Evolutionary conservation across 1,140 invertebrate genomes (phyloP).

Genomic region (Euwallacea fornicatus): DNA sequence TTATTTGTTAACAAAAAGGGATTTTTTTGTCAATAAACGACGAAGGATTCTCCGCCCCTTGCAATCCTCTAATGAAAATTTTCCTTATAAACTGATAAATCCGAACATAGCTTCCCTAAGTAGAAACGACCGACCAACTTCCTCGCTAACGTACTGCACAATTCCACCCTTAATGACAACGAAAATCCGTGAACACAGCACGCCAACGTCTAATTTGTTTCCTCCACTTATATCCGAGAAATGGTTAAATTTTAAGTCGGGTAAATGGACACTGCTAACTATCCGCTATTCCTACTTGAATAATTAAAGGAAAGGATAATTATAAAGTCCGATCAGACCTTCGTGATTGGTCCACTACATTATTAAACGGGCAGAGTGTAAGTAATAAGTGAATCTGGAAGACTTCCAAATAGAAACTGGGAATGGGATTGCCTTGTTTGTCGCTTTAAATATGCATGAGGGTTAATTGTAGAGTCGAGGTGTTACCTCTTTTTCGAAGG

Average conservation of each 20-base stretch:
- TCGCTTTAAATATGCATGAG: neutral
- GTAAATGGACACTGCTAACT: slow-evolving; percentile 20
- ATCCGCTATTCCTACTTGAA: slow-evolving; percentile 10
- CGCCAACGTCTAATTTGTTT: slow-evolving; percentile 10
- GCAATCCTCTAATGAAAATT: too few species aligned
- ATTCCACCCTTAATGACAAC: too few species aligned
- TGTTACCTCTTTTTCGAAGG: too few species aligned
- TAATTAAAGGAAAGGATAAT: slow-evolving; percentile 9
- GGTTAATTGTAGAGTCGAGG: neutral
- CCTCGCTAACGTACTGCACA: too few species aligned
- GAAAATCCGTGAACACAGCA: slow-evolving; percentile 8
- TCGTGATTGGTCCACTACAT: slow-evolving; percentile 9
- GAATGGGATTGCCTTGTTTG: neutral
- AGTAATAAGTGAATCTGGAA: slow-evolving; percentile 9
- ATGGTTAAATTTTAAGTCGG: slow-evolving; percentile 15
- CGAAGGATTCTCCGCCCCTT: too few species aligned
- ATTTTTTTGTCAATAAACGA: too few species aligned
- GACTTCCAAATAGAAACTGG: neutral
- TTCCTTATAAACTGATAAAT: too few species aligned
- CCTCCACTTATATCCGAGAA: neutral
- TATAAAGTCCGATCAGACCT: slow-evolving; percentile 10
- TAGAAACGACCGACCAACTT: too few species aligned
- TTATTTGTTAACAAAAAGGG: too few species aligned
- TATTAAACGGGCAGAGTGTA: slow-evolving; percentile 2
- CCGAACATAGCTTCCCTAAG: too few species aligned